Percentiles rank a stretch among this genome's conserved stretches.
Evolutionary conservation across 2,113 vertebrate genomes (phyloP).

Genomic region (Apodemus sylvaticus): DNA sequence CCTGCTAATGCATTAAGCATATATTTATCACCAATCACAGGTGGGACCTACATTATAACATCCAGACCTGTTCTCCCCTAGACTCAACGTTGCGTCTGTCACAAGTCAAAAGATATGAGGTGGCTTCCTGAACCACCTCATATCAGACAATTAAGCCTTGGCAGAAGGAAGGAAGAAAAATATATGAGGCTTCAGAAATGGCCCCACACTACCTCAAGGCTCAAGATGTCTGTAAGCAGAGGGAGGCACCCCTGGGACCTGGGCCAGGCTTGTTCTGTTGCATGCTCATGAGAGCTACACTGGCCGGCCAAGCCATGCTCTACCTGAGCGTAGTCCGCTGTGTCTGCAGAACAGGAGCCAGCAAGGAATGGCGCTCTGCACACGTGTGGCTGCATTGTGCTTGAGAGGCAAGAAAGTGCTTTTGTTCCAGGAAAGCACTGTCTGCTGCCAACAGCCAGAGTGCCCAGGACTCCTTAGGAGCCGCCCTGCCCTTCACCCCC

Average conservation of each 20-base stretch:
- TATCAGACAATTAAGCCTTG: background rate
- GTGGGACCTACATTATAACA: background rate
- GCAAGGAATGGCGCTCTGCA: background rate
- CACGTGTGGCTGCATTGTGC: background rate
- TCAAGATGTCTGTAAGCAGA: background rate
- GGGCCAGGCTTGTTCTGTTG: background rate
- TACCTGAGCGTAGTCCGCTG: background rate
- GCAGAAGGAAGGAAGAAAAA: background rate
- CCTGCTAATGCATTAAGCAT: background rate
- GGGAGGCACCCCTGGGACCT: background rate
- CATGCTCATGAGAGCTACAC: background rate
- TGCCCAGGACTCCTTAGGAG: background rate
- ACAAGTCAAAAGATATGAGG: background rate
- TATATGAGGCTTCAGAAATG: background rate
- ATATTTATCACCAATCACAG: background rate
- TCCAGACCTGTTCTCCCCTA: background rate
- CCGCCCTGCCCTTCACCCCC: background rate
- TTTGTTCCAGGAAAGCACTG: background rate
- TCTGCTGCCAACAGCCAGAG: background rate
- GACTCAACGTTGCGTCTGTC: background rate
- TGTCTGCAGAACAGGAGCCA: background rate
- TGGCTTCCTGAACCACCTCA: background rate
- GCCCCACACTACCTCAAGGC: background rate
- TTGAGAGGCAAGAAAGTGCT: background rate
- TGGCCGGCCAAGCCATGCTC: background rate